Base-by-base conservation (phyloP, 2,113 vertebrate species). In the Etheostoma cragini region DNA sequence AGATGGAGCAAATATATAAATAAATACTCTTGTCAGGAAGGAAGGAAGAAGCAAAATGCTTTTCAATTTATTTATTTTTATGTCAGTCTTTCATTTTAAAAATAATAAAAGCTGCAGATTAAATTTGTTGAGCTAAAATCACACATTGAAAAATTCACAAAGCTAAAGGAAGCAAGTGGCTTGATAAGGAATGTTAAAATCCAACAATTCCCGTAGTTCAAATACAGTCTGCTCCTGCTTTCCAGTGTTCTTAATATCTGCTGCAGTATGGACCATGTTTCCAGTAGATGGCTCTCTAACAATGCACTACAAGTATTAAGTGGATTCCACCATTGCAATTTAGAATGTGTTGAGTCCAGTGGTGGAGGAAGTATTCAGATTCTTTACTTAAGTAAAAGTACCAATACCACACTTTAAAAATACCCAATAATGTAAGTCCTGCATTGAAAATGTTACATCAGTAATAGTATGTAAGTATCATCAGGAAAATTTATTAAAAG, bases 271-370 rank as follows among this genome's bases (percentile, higher is more conserved):
- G n/a, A 1, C 5, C 46, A 7, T 82, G 14, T 64, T 67, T 65
- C 87, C 93, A 92, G 90, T 54, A 93, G 93, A 86, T 89, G 94
- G 90, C 89, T 33, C 66, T 83, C 89, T 88, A 84, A 81, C 81
- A 81, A 76, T 66, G 68, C 21, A 69, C 66, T 10, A 70, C 19
- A 35, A 75, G 72, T 12, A 85, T 14, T 16, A 53, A 17, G 33
- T 67, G 63, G 12, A 17, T 57, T 13, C 64, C 62, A 47, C 8
- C n/a, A 52, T 6, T 46, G 46, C 52, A 57, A 38, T 83, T 21
- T n/a, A 47, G 15, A 56, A 33, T 4, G 24, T 35, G n/a, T 4
- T 49, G 53, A 60, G 24, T 47, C 10, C 38, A 42, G 38, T 3
- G 38, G 38, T 42, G 38, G 38, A 42, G 11, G 38, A 42, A 42